Base-by-base conservation (phyloP, 2,797 vertebrate genomes). In the Chloroceryle amazona region DNA sequence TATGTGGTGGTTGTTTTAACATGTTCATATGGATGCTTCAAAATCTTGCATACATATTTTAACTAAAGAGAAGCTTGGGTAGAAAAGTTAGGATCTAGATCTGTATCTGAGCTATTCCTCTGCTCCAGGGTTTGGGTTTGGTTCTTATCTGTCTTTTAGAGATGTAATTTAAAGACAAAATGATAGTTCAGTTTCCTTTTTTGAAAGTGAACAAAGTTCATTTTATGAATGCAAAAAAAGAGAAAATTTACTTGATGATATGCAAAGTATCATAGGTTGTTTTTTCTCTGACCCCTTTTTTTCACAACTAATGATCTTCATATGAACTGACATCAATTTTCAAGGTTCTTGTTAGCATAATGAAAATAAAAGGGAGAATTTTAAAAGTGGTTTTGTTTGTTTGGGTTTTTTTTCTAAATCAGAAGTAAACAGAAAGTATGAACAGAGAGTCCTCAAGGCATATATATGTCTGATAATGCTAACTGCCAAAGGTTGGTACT, bases 101-200 rank as follows among this genome's bases (percentile, higher is more conserved):
- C 90, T 76, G 23, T 96, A 97, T 97, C 95, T 94, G 49, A 93
- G 68, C 88, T 90, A 94, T 62, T 62, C 60, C 41, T 80, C 44
- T 0, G 88, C 94, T 96, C 91, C 93, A 85, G 94, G 96, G 86
- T 91, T 93, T 93, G 90, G 95, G 90, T 94, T 97, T 95, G 91
- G 90, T 78, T 92, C 94, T 96, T 96, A 93, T 96, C 95, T 95
- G 83, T 87, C 80, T 70, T 93, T 88, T 86, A 91, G 82, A 9
- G 4, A 86, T 67, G 90, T 90, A 95, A 97, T 96, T 96, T 97
- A 88, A 96, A 97, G 90, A 95, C 95, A 96, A 97, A 97, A 95
- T 49, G 67, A 90, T 74, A 92, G 88, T 87, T 94, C 88, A 78
- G 76, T 89, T 95, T 97, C 91, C 91, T 93, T 94, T 93, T 95